Conservation (phyloP, 2,888 invertebrate species). For the Parnassius smintheus region DNA sequence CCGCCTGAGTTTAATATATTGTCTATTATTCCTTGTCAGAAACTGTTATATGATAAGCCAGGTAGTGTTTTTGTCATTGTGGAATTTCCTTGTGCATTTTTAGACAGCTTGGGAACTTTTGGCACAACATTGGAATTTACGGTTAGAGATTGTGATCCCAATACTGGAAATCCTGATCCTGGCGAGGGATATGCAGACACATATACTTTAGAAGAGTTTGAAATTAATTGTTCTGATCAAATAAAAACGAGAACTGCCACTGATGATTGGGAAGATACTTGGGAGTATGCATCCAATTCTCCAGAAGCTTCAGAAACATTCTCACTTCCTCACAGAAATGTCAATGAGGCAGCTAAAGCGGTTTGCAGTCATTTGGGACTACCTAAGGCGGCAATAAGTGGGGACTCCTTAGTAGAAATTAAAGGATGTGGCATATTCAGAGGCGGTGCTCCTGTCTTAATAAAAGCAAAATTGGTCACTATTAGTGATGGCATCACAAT, state of each 20-base stretch:
- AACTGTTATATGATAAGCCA: slow-evolving; percentile 92
- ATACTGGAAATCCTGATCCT: slow-evolving; percentile 94
- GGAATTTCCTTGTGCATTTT: slow-evolving; percentile 75
- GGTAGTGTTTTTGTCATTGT: slow-evolving; percentile 92
- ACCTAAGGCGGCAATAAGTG: slow-evolving; percentile 55
- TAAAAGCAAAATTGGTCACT: slow-evolving; percentile 90
- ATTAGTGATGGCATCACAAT: slow-evolving; percentile 91
- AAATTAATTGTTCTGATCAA: slow-evolving; percentile 67
- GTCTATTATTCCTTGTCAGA: slow-evolving; percentile 86
- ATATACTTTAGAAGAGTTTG: slow-evolving; percentile 94
- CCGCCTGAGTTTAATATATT: slow-evolving; percentile 90
- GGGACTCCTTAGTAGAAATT: slow-evolving; percentile 69
- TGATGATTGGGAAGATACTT: slow-evolving; percentile 83
- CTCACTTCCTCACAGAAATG: slow-evolving; percentile 84
- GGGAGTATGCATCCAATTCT: slow-evolving; percentile 86
- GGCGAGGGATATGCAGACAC: slow-evolving; percentile 99
- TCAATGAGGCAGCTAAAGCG: slow-evolving; percentile 61
- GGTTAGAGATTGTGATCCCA: slow-evolving; percentile 98
- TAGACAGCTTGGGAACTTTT: slow-evolving; percentile 90
- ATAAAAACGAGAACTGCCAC: slow-evolving; percentile 53
- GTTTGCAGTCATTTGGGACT: slow-evolving; percentile 68
- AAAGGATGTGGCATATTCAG: slow-evolving; percentile 88
- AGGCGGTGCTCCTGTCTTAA: slow-evolving; percentile 94
- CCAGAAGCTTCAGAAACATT: slow-evolving; percentile 96
- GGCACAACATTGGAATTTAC: slow-evolving; percentile 95